These are phyloP conservation scores for Albula glossodonta DNA, from an alignment of 2,113 vertebrate species.

Conservation along the genomic window DNA sequence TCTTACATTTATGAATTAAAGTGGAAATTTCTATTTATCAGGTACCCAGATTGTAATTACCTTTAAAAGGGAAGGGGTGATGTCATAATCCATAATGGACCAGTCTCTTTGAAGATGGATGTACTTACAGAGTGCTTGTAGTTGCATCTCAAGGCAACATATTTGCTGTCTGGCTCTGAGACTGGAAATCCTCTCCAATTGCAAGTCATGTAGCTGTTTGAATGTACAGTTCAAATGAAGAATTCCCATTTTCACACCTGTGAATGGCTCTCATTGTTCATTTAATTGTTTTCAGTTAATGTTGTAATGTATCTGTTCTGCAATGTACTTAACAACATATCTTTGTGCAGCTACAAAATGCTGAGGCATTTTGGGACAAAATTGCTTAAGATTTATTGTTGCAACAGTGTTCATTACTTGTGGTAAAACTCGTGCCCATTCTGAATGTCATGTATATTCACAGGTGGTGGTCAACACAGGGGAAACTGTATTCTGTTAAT, in stretches of 20 bases:
- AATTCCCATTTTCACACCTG: constrained; percentile 60
- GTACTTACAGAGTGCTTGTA: constrained; percentile 49
- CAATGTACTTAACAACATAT: constrained; percentile 40
- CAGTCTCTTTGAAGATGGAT: constrained; percentile 27
- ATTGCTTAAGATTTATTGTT: not conserved
- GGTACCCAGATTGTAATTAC: constrained; percentile 24
- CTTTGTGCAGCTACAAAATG: constrained; percentile 43
- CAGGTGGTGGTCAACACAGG: not conserved
- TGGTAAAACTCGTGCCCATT: not conserved
- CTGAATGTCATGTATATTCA: not conserved
- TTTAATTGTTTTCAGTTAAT: constrained; percentile 39
- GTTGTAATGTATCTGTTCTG: constrained; percentile 40
- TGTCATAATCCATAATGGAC: constrained; percentile 21
- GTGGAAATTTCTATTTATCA: constrained; percentile 14
- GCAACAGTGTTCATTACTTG: constrained; percentile 67
- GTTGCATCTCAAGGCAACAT: constrained; percentile 47
- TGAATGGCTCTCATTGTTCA: constrained; percentile 52
- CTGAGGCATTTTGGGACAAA: not conserved
- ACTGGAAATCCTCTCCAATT: constrained; percentile 53
- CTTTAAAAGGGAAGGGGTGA: constrained; percentile 26
- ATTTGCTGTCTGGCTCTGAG: constrained; percentile 54
- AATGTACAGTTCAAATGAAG: constrained; percentile 74
- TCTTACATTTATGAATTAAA: constrained; percentile 8
- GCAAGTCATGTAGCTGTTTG: constrained; percentile 77
- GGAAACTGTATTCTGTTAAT: not conserved